Evolutionary conservation across 2,888 invertebrate genomes (phyloP).

Genomic region (Mesorhabditis spiculigera): DNA sequence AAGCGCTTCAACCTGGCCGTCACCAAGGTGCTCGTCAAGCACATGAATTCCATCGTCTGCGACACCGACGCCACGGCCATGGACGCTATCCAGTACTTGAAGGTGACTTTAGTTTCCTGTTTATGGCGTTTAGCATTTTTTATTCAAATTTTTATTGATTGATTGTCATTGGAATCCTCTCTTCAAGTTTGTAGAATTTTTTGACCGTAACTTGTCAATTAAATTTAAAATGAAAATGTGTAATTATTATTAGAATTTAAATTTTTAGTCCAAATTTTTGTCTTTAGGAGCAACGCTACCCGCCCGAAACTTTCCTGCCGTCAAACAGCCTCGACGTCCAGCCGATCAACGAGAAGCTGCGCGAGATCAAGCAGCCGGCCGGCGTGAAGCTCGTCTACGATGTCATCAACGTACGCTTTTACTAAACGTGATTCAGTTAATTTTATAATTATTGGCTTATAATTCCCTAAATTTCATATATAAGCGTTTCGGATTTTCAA

Average conservation of each 20-base stretch:
- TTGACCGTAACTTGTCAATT: too few relatives aligned
- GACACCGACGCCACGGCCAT: conserved; percentile 96
- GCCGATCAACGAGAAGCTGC: conserved; percentile 82
- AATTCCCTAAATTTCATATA: neutral
- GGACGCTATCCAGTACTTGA: conserved; percentile 88
- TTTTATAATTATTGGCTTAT: too few relatives aligned
- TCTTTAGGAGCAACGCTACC: conserved; percentile 80
- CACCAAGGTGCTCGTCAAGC: conserved; percentile 94
- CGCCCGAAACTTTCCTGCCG: conserved; percentile 96
- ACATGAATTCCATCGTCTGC: conserved; percentile 99
- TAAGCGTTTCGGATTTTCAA: neutral
- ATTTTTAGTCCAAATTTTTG: neutral
- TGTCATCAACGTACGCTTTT: conserved; percentile 72
- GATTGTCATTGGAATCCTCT: too few relatives aligned
- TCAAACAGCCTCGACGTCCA: conserved; percentile 91
- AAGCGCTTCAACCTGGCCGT: conserved; percentile 95
- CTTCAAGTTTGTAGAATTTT: too few relatives aligned
- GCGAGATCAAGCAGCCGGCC: conserved; percentile 86
- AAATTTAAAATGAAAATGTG: too few relatives aligned
- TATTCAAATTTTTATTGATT: too few relatives aligned
- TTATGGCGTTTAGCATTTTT: too few relatives aligned
- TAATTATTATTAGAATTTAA: too few relatives aligned
- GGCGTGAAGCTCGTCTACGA: conserved; percentile 94
- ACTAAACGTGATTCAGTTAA: too few relatives aligned
- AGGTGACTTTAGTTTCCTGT: conserved; percentile 61